phyloP scores from a whole-genome alignment of 1,140 invertebrate species.

The Meloidogyne exigua region DNA sequence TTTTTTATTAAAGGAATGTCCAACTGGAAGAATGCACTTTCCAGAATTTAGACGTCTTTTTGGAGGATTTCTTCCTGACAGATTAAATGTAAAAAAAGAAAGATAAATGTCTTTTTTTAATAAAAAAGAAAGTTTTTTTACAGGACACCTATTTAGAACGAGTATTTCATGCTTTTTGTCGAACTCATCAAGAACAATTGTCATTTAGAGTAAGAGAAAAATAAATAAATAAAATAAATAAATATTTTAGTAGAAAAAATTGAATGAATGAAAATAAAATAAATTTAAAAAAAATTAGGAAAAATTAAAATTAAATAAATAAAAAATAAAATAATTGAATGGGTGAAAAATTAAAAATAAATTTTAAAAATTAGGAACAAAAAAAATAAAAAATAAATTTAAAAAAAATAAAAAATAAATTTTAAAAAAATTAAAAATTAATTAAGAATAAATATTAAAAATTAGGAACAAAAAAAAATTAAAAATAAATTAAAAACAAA shows the following conservation, averaged over 20 bases:
- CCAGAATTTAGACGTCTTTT: constrained; percentile 55
- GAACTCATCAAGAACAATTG: constrained; percentile 44
- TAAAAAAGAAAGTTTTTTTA: background rate
- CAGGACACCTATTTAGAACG: constrained; percentile 55
- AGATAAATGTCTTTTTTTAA: constrained; percentile 4
- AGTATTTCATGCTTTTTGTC: constrained; percentile 52
- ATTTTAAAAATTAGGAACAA: no score
- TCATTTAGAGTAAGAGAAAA: constrained; percentile 54
- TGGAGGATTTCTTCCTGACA: constrained; percentile 48
- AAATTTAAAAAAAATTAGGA: no score
- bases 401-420: no score
- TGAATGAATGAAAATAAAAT: no score
- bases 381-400: no score
- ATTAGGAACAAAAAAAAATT: no score
- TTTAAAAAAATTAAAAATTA: no score
- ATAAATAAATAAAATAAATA: no score
- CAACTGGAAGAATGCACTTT: constrained; percentile 53
- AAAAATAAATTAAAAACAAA: no score
- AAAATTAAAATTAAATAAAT: no score
- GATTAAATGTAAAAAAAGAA: constrained; percentile 28
- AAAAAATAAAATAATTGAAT: no score
- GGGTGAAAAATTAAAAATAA: no score
- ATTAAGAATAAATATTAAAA: background rate
- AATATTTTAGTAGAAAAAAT: background rate
- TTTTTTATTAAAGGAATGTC: constrained; percentile 51